These are phyloP conservation scores for Periplaneta americana DNA, from an alignment of 1,140 invertebrate genomes.

Conservation along the genomic window DNA sequence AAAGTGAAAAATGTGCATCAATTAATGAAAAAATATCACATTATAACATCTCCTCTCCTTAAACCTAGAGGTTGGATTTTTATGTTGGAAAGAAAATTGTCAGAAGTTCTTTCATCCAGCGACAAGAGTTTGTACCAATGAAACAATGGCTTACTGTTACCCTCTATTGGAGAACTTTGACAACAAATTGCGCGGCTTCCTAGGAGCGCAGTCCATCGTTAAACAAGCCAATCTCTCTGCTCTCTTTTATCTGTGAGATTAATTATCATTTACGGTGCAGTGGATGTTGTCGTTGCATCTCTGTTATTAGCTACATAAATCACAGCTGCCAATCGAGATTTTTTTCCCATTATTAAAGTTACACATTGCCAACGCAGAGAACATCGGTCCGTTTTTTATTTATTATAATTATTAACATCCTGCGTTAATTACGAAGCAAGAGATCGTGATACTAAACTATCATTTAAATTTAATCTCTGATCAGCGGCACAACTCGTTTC, in stretches of 20 bases:
- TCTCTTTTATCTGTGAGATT: neutral
- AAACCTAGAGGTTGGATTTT: too few relatives aligned
- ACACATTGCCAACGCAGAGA: neutral
- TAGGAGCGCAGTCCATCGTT: neutral
- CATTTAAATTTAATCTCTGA: neutral
- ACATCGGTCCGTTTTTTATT: neutral
- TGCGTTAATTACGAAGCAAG: neutral
- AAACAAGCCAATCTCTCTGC: neutral
- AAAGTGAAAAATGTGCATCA: too few relatives aligned
- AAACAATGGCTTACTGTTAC: too few relatives aligned
- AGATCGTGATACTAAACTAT: neutral
- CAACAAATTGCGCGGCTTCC: too few relatives aligned
- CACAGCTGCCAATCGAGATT: neutral
- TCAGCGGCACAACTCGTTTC: neutral
- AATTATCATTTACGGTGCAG: neutral
- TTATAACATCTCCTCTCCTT: too few relatives aligned
- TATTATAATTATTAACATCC: neutral
- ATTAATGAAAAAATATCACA: too few relatives aligned
- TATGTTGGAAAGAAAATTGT: too few relatives aligned
- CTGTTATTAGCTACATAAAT: neutral
- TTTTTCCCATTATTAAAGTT: neutral
- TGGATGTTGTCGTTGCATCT: neutral
- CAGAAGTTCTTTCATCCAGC: too few relatives aligned
- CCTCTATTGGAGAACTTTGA: too few relatives aligned
- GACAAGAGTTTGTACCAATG: too few relatives aligned